These are phyloP conservation scores for Gastracanthus pulcherrimus DNA, from an alignment of 2,888 invertebrate genomes.

Conservation along the genomic window DNA sequence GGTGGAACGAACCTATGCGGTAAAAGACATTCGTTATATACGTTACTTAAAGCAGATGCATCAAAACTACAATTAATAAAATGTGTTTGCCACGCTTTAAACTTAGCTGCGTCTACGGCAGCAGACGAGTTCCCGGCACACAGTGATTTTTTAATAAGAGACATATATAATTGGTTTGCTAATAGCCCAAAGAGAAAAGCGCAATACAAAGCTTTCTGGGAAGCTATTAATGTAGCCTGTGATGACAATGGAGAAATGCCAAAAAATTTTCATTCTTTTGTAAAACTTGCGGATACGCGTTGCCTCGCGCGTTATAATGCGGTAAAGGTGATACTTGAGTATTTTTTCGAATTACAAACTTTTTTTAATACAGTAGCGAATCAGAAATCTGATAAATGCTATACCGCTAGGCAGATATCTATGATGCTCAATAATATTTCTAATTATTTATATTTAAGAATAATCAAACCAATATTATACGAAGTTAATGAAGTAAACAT, in stretches of 20 bases:
- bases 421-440: conserved; percentile 55
- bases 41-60: conserved; percentile 56
- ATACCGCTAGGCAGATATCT: conserved; percentile 43
- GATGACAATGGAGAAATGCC: not conserved
- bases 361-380: conserved; percentile 46
- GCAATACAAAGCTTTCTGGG: conserved; percentile 54
- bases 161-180: conserved; percentile 61
- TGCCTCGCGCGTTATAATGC: conserved; percentile 59
- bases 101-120: conserved; percentile 58
- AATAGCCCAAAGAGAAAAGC: conserved; percentile 53
- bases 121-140: conserved; percentile 41
- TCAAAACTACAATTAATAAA: conserved; percentile 58
- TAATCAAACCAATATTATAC: conserved; percentile 23
- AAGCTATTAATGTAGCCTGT: conserved; percentile 50
- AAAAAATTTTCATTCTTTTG: conserved; percentile 53
- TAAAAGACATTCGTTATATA: conserved; percentile 60
- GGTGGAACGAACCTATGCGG: conserved; percentile 62
- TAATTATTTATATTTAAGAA: conserved; percentile 49
- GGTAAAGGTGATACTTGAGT: conserved; percentile 58
- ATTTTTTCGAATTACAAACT: conserved; percentile 54
- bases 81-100: not conserved
- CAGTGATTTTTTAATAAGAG: conserved; percentile 58
- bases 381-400: conserved; percentile 59
- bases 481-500: too few species aligned
- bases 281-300: conserved; percentile 57